phyloP scores from a whole-genome alignment of 2,797 vertebrate species.

The Neosilurus mollespiculum region DNA sequence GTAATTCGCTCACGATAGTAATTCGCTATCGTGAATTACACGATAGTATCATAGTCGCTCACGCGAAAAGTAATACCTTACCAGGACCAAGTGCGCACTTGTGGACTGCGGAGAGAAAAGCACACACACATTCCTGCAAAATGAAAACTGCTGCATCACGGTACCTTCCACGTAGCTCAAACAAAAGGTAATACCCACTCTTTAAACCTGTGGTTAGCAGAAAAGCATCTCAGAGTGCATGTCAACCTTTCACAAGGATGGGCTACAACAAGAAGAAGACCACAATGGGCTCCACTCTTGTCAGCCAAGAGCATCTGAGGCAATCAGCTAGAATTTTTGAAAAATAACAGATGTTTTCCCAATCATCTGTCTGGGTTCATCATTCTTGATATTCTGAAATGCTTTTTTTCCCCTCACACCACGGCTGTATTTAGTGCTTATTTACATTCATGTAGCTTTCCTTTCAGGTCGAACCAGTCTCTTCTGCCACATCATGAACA shows the following conservation, averaged over 20 bases:
- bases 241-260: not conserved
- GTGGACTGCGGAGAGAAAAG: too few species aligned
- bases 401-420: not conserved
- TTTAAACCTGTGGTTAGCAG: not conserved
- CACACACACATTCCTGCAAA: too few species aligned
- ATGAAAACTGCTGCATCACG: too few species aligned
- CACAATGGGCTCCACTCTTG: not conserved
- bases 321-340: not conserved
- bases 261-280: not conserved
- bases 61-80: too few species aligned
- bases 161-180: too few species aligned
- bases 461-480: not conserved
- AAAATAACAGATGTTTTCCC: not conserved
- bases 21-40: too few species aligned
- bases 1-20: too few species aligned
- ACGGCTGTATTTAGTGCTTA: not conserved
- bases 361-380: not conserved
- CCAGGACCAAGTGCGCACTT: too few species aligned
- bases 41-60: too few species aligned
- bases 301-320: not conserved
- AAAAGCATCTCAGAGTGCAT: not conserved
- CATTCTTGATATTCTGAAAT: not conserved
- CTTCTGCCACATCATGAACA: not conserved
- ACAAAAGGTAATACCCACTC: not conserved
- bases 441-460: not conserved